Base-by-base conservation (phyloP, 2,797 vertebrate genomes). In the Danio kyathit region DNA sequence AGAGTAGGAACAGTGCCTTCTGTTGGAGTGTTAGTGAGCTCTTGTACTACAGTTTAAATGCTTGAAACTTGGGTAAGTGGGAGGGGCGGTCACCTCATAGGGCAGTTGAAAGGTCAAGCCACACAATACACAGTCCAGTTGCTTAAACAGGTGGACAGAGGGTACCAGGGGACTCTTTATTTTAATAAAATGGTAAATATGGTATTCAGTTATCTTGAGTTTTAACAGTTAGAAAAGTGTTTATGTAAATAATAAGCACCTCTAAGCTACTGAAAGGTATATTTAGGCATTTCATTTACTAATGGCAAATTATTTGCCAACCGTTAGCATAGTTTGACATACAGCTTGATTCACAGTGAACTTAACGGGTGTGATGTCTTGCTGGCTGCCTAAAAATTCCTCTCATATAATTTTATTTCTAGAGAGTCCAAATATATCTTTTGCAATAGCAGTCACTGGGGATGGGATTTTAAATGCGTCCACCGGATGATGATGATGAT, bases 111-210 rank as follows among this genome's bases (percentile, higher is more conserved):
- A 89, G 80, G 4, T 60, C 82, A 75, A 41, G 74, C 64, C 72
- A 70, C 57, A 75, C 82, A 83, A 80, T 63, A 72, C 88, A 83
- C 84, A 88, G 81, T 86, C 90, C 89, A 92, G 88, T 89, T 92
- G 91, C 84, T 72, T 80, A 77, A 87, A 93, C 91, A 91, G 90
- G 89, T 93, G 92, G 77, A 72, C 73, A 60, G 38, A 83, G 76
- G 73, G 29, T 74, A 10, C 21, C 17, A 41, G 79, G 65, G 29
- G 61, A 44, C 67, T n/a, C 63, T 85, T 70, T 52, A 78, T 63
- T 70, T 46, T 38, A 38, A 14, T 48, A 6, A 59, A 59, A 49
- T 59, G 1, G 67, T 38, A 67, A n/a, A 74, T 69, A 70, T 2
- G 16, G 5, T 17, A 13, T 44, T 14, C 6, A 13, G 14, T 59